Base-by-base conservation (phyloP, 2,888 invertebrate genomes). In the Melieria crassipennis region DNA sequence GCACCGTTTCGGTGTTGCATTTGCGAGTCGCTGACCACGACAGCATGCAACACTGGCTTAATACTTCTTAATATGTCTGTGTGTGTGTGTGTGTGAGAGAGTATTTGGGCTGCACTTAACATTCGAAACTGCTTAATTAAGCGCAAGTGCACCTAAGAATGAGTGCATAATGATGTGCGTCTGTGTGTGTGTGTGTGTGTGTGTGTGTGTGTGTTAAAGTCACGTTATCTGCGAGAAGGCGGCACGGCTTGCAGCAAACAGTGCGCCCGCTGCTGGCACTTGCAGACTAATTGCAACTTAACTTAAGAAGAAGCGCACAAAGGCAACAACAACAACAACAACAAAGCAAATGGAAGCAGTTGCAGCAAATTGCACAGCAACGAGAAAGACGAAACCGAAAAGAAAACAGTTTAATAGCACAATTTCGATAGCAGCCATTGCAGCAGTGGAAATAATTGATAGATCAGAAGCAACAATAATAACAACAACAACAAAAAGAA, bases 11-110 rank as follows among this genome's bases (percentile, higher is more conserved):
- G 60, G 30, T 60, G 58, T 46, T 50, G 16, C 42, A 56, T 7
- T 56, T 58, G 67, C 67, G 67, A 50, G 11, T 45, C 60, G 16
- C 48, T 67, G 67, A 61, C 67, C 67, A 46, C 61, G 60, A 16
- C 50, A 48, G 30, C 60, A 67, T 52, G 60, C 60, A 45, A 65
- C 42, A 43, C 10, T 50, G 61, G 43, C 50, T 13, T 30, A 2
- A 30, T 30, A 3, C 30, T 30, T 2, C 30, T 30, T 1, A 1
- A 30, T 30, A 0, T 47, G 7, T 7, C 0, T 16, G 56, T 56
- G n/a, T n/a, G 56, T 5, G 30, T 56, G 7, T 11, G 7, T 16
- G 30, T 30, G 42, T 9, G 7, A 10, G 11, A 9, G 47, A 30
- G 10, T 30, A 16, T 56, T n/a, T 7, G 10, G 57, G 7, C 47